Conservation (phyloP, 2,888 invertebrate genomes). For the Cantharis nigra region DNA sequence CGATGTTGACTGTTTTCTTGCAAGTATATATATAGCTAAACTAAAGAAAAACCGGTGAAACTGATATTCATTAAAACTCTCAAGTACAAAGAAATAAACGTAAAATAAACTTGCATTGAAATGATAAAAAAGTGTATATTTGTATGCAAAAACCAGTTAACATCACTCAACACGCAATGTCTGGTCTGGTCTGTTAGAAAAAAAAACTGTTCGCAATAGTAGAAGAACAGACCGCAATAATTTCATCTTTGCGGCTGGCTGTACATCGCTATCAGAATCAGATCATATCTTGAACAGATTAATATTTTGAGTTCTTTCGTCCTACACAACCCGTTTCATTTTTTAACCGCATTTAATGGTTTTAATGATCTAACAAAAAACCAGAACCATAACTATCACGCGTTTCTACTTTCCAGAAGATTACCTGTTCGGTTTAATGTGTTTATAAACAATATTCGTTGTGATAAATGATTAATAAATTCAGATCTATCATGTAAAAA, state of each 20-base stretch:
- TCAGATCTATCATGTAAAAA: conserved; percentile 33
- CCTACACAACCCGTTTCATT: conserved; percentile 11
- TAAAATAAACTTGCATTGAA: conserved; percentile 4
- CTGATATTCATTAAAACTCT: background rate
- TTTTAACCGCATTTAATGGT: conserved; percentile 5
- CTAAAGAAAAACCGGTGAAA: background rate
- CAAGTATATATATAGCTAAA: background rate
- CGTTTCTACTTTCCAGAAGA: conserved; percentile 20
- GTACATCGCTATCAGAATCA: conserved; percentile 41
- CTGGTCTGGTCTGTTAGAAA: conserved; percentile 40
- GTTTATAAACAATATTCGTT: conserved; percentile 40
- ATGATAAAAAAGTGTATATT: conserved; percentile 27
- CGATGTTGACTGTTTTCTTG: background rate
- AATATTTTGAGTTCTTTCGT: conserved; percentile 21
- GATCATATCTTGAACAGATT: conserved; percentile 35
- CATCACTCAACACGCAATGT: conserved; percentile 42
- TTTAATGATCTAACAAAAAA: conserved; percentile 11
- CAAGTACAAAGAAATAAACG: conserved; percentile 7
- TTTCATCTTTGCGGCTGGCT: conserved; percentile 42
- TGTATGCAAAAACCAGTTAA: conserved; percentile 41
- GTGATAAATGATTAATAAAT: conserved; percentile 40
- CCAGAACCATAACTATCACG: conserved; percentile 16
- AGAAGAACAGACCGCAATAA: conserved; percentile 41
- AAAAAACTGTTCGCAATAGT: conserved; percentile 29
- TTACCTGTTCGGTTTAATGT: conserved; percentile 35